Conservation (phyloP, 2,113 vertebrate genomes). For the Nibea coibor region DNA sequence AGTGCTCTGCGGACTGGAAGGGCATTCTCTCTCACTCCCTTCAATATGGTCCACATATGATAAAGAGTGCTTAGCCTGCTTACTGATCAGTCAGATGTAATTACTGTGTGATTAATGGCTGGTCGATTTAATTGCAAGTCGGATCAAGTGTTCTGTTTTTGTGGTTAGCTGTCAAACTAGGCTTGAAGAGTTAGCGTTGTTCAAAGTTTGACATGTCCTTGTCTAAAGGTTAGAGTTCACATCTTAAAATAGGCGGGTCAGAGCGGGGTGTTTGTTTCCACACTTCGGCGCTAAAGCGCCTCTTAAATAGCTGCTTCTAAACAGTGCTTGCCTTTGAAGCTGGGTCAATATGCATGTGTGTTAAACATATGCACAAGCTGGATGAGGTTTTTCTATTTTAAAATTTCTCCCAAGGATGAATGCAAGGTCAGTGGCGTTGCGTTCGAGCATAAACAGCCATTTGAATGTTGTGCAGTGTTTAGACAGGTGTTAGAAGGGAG, state of each 20-base stretch:
- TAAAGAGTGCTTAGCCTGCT: slow-evolving; percentile 13
- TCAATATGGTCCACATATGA: slow-evolving; percentile 35
- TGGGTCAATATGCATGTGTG: slow-evolving; percentile 43
- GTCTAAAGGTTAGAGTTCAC: slow-evolving; percentile 52
- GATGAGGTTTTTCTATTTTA: slow-evolving; percentile 51
- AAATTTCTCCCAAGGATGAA: slow-evolving; percentile 46
- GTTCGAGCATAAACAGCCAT: slow-evolving; percentile 39
- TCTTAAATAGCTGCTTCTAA: slow-evolving; percentile 44
- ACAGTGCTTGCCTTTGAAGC: slow-evolving; percentile 46
- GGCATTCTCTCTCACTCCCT: slow-evolving; percentile 38
- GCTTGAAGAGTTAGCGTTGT: background rate
- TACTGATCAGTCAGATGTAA: slow-evolving; percentile 17
- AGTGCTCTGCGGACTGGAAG: slow-evolving; percentile 50
- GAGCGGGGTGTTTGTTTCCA: slow-evolving; percentile 15
- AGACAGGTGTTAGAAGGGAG: slow-evolving; percentile 58
- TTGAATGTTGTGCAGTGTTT: slow-evolving; percentile 48
- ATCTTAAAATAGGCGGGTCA: slow-evolving; percentile 57
- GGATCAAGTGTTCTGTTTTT: slow-evolving; percentile 13
- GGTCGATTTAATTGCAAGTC: slow-evolving; percentile 33
- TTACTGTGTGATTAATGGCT: slow-evolving; percentile 26
- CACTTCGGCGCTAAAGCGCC: slow-evolving; percentile 19
- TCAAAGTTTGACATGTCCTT: slow-evolving; percentile 31
- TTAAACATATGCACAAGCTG: slow-evolving; percentile 42
- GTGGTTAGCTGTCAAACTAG: background rate
- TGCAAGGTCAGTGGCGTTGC: slow-evolving; percentile 49